phyloP scores from a whole-genome alignment of 2,888 invertebrate genomes.

The Lithophane leautieri region DNA sequence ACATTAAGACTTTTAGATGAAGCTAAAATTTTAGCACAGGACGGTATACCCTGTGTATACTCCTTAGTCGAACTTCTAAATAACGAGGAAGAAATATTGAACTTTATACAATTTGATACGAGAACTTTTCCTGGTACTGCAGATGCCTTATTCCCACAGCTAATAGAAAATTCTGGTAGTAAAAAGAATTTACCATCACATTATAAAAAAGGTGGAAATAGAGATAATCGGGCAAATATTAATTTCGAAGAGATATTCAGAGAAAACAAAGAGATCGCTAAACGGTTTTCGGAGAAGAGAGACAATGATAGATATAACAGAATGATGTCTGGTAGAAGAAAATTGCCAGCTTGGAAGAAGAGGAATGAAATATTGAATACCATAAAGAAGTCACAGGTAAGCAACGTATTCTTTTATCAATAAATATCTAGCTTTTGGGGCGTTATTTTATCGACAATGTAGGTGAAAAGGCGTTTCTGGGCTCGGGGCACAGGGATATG shows the following conservation, averaged over 20 bases:
- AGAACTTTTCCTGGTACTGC: slow-evolving; percentile 88
- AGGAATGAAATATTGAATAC: slow-evolving; percentile 92
- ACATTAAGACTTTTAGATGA: slow-evolving; percentile 92
- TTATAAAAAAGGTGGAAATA: slow-evolving; percentile 91
- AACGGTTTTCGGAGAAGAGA: slow-evolving; percentile 91
- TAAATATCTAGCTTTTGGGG: too few relatives aligned
- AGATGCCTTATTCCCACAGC: slow-evolving; percentile 91
- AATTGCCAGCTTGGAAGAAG: slow-evolving; percentile 94
- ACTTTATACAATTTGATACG: slow-evolving; percentile 90
- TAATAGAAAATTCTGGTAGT: slow-evolving; percentile 81
- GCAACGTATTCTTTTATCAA: background rate
- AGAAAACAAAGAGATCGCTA: slow-evolving; percentile 92
- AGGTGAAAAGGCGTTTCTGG: background rate
- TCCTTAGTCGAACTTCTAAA: slow-evolving; percentile 93
- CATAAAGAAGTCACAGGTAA: slow-evolving; percentile 91
- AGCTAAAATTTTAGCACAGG: slow-evolving; percentile 91
- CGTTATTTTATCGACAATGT: background rate
- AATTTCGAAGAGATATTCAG: slow-evolving; percentile 89
- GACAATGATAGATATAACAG: slow-evolving; percentile 91
- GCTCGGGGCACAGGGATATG: background rate
- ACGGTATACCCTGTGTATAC: slow-evolving; percentile 94
- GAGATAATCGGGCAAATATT: slow-evolving; percentile 87
- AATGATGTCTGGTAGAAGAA: slow-evolving; percentile 91
- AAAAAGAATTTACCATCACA: slow-evolving; percentile 90
- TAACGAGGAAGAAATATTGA: slow-evolving; percentile 92